Base-by-base conservation (phyloP, 2,113 vertebrate genomes). In the Aspidoscelis tigris region DNA sequence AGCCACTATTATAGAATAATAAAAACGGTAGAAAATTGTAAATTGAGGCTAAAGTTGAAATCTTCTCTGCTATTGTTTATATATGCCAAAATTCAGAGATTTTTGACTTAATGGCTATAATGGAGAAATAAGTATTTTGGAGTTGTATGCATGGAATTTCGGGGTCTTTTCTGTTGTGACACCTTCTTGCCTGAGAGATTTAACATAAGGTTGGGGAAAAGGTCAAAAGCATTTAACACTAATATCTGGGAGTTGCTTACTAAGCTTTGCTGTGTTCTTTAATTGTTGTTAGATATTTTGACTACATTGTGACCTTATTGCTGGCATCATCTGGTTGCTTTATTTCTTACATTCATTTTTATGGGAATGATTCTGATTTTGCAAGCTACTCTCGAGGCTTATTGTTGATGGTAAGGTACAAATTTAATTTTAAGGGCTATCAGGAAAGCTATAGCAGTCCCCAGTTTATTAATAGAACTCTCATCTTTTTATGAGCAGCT, bases 1-100 rank as follows among this genome's bases (percentile, higher is more conserved):
- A 68, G 80, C 70, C 44, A 41, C 55, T 2, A 24, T 0, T 81
- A 76, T 14, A 81, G 84, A 87, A 89, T 77, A 90, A 92, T 79
- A 64, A 89, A 69, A 61, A 65, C 83, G 43, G 69, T 10, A 84
- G 39, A 1, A 24, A 86, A 50, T 58, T 85, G 1, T 78, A 84
- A 83, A 80, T 85, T 55, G 55, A 55, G 16, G 55, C 55, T 14
- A 84, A 85, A 89, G 82, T 73, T 77, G 65, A 26, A 76, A 0
- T 73, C 20, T 79, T 72, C 71, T 73, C 50, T 69, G 68, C 0
- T 16, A 18, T 0, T 0, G 39, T 10, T 70, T 18, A 43, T 5
- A 58, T 81, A 0, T 0, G 44, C 84, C 81, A 80, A 10, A 71
- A 88, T 50, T 33, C 76, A 26, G 20, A 47, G 76, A 22, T 5